phyloP scores from a whole-genome alignment of 2,888 invertebrate genomes.

The Microdon myrmicae region DNA sequence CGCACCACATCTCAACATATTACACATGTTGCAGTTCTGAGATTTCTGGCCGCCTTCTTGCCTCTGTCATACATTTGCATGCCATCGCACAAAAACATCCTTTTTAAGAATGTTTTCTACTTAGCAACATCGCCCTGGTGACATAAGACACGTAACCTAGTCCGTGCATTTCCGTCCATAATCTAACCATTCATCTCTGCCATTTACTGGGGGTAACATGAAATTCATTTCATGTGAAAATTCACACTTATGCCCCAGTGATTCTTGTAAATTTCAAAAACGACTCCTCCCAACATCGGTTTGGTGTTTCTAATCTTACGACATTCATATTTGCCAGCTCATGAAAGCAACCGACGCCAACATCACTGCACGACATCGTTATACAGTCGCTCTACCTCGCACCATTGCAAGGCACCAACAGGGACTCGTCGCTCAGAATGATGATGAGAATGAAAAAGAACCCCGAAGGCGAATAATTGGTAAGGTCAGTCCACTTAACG shows the following conservation, averaged over 20 bases:
- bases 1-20: too few relatives aligned
- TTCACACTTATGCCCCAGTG: too few relatives aligned
- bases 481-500: slow-evolving; percentile 9
- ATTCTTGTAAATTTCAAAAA: slow-evolving; percentile 22
- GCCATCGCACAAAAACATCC: too few relatives aligned
- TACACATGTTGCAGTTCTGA: too few relatives aligned
- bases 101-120: slow-evolving; percentile 5
- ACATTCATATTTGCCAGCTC: slow-evolving; percentile 49
- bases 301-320: slow-evolving; percentile 49
- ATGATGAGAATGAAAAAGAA: too few relatives aligned
- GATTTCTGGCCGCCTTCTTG: too few relatives aligned
- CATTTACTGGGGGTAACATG: slow-evolving; percentile 12
- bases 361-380: slow-evolving; percentile 49
- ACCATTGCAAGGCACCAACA: not conserved
- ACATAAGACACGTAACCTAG: not conserved
- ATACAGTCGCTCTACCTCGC: slow-evolving; percentile 25
- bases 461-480: slow-evolving; percentile 35
- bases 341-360: slow-evolving; percentile 46
- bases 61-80: too few relatives aligned
- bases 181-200: too few relatives aligned
- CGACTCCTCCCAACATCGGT: slow-evolving; percentile 21
- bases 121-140: not conserved
- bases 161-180: too few relatives aligned
- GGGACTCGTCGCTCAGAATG: slow-evolving; percentile 1
- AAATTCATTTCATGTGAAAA: slow-evolving; percentile 37